phyloP scores from a whole-genome alignment of 2,797 vertebrate species.

The Eulemur mongoz region DNA sequence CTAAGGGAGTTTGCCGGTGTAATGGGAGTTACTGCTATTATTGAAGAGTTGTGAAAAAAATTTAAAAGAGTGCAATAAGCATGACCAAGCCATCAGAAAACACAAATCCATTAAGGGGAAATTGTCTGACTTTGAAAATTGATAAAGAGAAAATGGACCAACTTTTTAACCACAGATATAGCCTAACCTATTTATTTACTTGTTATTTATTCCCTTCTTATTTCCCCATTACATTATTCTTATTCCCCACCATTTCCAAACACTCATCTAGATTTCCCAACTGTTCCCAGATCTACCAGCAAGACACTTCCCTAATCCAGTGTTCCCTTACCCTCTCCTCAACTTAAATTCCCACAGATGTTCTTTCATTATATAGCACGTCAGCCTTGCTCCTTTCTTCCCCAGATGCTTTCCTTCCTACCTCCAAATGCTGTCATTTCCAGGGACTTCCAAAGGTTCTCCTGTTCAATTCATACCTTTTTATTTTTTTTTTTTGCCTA shows the following conservation, averaged over 20 bases:
- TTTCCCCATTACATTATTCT: neutral
- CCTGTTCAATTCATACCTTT: neutral
- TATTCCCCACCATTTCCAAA: neutral
- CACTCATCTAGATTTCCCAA: neutral
- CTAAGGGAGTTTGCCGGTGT: neutral
- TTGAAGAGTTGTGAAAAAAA: neutral
- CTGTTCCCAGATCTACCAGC: neutral
- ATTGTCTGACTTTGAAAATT: conserved; percentile 14
- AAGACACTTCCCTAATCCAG: neutral
- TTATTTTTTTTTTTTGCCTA: neutral
- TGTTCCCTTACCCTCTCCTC: neutral
- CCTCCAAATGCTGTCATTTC: neutral
- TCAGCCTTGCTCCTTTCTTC: neutral
- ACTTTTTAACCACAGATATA: neutral
- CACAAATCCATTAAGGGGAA: conserved; percentile 28
- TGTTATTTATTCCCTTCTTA: neutral
- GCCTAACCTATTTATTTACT: neutral
- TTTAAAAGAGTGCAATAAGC: neutral
- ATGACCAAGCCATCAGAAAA: neutral
- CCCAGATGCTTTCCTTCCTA: neutral
- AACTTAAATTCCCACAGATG: neutral
- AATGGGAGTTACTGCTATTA: neutral
- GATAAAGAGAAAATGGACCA: conserved; percentile 17
- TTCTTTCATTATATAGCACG: neutral
- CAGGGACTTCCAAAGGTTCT: neutral